Percentiles rank a stretch among this genome's conserved stretches.
These are phyloP conservation scores for Onthophagus sagittarius DNA, from an alignment of 2,888 invertebrate genomes.

Conservation along the genomic window DNA sequence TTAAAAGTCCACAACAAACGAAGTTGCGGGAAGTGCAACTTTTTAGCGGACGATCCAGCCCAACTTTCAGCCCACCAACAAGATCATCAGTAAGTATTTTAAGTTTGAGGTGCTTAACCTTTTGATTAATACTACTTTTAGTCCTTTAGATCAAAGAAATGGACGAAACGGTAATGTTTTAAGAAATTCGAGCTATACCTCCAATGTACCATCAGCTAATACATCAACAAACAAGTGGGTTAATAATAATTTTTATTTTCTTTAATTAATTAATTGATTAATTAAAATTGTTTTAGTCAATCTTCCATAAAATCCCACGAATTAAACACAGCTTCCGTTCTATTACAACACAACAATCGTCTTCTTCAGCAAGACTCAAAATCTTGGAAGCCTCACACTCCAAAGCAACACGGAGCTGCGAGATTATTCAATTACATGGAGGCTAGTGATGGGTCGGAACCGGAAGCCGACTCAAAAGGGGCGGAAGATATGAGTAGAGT, in stretches of 20 bases:
- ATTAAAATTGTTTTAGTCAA: slow-evolving; percentile 19
- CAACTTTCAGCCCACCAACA: slow-evolving; percentile 76
- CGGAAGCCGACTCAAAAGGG: slow-evolving; percentile 48
- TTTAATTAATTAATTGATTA: no score
- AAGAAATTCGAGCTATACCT: slow-evolving; percentile 37
- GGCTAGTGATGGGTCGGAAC: slow-evolving; percentile 68
- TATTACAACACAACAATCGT: slow-evolving; percentile 44
- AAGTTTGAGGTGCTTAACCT: neutral
- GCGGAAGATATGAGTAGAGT: slow-evolving; percentile 46
- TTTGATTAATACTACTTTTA: slow-evolving; percentile 4
- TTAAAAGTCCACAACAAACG: slow-evolving; percentile 89
- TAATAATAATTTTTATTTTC: slow-evolving; percentile 21
- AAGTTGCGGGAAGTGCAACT: slow-evolving; percentile 84
- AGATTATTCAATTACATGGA: slow-evolving; percentile 70
- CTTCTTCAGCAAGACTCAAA: slow-evolving; percentile 42
- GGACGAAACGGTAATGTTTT: slow-evolving; percentile 54
- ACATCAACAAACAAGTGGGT: slow-evolving; percentile 27
- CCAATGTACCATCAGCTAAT: slow-evolving; percentile 24
- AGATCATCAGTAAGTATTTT: slow-evolving; percentile 66
- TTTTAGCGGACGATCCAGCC: slow-evolving; percentile 78
- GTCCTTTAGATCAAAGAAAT: slow-evolving; percentile 56
- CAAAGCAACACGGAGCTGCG: slow-evolving; percentile 59
- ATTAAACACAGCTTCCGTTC: slow-evolving; percentile 40
- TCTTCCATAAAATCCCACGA: slow-evolving; percentile 20
- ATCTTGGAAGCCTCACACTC: slow-evolving; percentile 41